Evolutionary conservation across 2,888 invertebrate species (phyloP).

Genomic region (Melanostoma scalare): DNA sequence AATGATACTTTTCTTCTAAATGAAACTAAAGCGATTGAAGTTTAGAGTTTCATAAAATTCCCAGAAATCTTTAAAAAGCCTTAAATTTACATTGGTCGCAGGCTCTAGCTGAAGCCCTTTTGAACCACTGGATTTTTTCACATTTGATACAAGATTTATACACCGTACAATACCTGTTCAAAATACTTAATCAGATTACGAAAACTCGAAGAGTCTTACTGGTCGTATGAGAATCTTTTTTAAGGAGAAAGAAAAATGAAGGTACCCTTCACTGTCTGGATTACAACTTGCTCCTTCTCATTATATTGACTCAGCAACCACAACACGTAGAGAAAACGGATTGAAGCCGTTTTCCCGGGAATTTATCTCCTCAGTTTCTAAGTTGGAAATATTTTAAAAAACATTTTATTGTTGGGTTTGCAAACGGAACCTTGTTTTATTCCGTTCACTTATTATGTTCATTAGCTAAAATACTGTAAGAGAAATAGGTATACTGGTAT

Average conservation of each 20-base stretch:
- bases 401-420: too few relatives aligned
- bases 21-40: too few relatives aligned
- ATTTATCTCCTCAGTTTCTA: background rate
- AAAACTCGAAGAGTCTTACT: conserved; percentile 9
- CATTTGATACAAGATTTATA: conserved; percentile 7
- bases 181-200: conserved; percentile 28
- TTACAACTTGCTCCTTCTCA: conserved; percentile 3
- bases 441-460: too few relatives aligned
- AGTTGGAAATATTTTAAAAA: too few relatives aligned
- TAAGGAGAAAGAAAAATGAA: conserved; percentile 7
- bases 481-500: too few relatives aligned
- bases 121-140: background rate
- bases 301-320: conserved; percentile 15
- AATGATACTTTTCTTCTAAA: too few relatives aligned
- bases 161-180: conserved; percentile 6
- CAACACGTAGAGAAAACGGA: conserved; percentile 28
- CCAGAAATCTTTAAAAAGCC: too few relatives aligned
- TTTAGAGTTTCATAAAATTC: too few relatives aligned
- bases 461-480: too few relatives aligned
- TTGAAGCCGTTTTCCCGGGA: conserved; percentile 3
- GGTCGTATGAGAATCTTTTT: conserved; percentile 11
- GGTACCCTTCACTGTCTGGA: background rate
- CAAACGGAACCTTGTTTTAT: too few relatives aligned
- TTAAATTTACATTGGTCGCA: too few relatives aligned
- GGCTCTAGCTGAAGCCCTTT: too few relatives aligned